A percentile compares a stretch with the other conserved stretches of the same genome.
Evolutionary conservation across 1,140 invertebrate species (phyloP).

Genomic region (Eumaeus atala): DNA sequence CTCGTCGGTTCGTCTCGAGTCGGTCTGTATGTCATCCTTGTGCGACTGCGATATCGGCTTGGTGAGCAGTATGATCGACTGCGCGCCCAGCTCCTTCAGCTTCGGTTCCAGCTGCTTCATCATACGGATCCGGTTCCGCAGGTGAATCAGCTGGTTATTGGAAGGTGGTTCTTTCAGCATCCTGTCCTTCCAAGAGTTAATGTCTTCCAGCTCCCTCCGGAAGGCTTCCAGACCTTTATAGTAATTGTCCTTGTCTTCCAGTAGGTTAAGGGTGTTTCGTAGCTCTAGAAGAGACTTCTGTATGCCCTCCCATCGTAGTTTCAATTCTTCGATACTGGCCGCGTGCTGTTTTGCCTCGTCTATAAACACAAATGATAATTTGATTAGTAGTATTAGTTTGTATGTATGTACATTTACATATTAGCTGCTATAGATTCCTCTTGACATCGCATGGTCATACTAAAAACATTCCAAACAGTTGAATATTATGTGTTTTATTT

Average conservation of each 20-base stretch:
- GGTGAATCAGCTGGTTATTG: conserved; percentile 57
- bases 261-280: conserved; percentile 50
- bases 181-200: conserved; percentile 47
- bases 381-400: no score
- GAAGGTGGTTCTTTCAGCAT: conserved; percentile 40
- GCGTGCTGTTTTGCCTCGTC: conserved; percentile 52
- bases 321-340: conserved; percentile 45
- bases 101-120: conserved; percentile 55
- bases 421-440: no score
- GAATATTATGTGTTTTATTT: no score
- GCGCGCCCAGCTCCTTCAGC: conserved; percentile 50
- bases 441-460: no score
- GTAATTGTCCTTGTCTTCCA: conserved; percentile 55
- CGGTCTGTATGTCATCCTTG: conserved; percentile 47
- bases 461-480: no score
- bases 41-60: conserved; percentile 43
- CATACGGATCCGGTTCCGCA: conserved; percentile 47
- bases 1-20: conserved; percentile 44
- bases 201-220: conserved; percentile 44
- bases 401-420: no score
- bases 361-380: no score
- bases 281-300: conserved; percentile 41
- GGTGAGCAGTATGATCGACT: conserved; percentile 49
- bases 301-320: conserved; percentile 47
- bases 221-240: conserved; percentile 40